phyloP scores from a whole-genome alignment of 2,113 vertebrate genomes.

The Corythoichthys intestinalis region DNA sequence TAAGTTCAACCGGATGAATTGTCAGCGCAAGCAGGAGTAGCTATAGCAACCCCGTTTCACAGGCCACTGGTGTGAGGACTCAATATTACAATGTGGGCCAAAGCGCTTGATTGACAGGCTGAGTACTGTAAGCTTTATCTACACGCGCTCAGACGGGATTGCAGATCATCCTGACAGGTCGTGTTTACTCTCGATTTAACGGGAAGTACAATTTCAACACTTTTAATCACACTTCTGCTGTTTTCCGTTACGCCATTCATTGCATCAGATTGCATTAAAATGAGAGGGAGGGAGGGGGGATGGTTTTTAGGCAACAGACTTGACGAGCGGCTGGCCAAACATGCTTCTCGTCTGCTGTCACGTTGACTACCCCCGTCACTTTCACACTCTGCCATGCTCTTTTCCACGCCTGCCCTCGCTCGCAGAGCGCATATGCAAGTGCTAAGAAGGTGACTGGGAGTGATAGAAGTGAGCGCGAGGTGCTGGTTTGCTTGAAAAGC shows the following conservation, averaged over 20 bases:
- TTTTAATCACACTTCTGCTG: not conserved
- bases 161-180: conserved; percentile 8
- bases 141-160: not conserved
- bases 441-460: conserved; percentile 40
- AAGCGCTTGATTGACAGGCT: not conserved
- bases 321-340: conserved; percentile 28
- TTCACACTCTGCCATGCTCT: conserved; percentile 59
- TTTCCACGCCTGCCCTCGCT: conserved; percentile 55
- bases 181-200: conserved; percentile 6
- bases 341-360: conserved; percentile 26
- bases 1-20: too few species aligned
- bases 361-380: conserved; percentile 36
- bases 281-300: not conserved
- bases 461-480: conserved; percentile 5
- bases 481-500: conserved; percentile 40
- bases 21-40: not conserved
- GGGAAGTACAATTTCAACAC: conserved; percentile 2
- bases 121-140: conserved; percentile 2
- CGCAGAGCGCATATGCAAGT: conserved; percentile 19
- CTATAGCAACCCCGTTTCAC: not conserved
- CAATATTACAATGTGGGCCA: conserved; percentile 4
- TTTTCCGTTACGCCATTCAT: conserved; percentile 1
- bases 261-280: conserved; percentile 1
- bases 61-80: not conserved
- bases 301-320: conserved; percentile 32